A percentile compares a stretch with the other conserved stretches of the same genome.
phyloP scores from a whole-genome alignment of 2,113 vertebrate genomes.

The Rattus norvegicus region GRCr8 NC_086022.1:38393501-38394000 shows the following conservation, averaged over 20 bases:
- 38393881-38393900: not conserved
- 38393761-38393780: not conserved
- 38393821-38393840: not conserved
- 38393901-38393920: no score
- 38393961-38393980: not conserved
- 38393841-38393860: not conserved
- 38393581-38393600: not conserved
- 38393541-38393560: not conserved
- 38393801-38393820: no score
- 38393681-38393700: not conserved
- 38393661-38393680: not conserved
- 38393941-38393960: not conserved
- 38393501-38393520: not conserved
- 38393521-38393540: not conserved
- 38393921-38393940: not conserved
- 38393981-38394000: not conserved
- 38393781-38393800: no score
- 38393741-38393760: not conserved
- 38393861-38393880: not conserved
- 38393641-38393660: not conserved
- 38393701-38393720: not conserved
- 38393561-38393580: not conserved
- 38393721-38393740: not conserved
- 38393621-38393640: not conserved
- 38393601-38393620: not conserved